Evolutionary conservation across 2,888 invertebrate species (phyloP).

Genomic region (Branchipolynoe longqiensis): DNA sequence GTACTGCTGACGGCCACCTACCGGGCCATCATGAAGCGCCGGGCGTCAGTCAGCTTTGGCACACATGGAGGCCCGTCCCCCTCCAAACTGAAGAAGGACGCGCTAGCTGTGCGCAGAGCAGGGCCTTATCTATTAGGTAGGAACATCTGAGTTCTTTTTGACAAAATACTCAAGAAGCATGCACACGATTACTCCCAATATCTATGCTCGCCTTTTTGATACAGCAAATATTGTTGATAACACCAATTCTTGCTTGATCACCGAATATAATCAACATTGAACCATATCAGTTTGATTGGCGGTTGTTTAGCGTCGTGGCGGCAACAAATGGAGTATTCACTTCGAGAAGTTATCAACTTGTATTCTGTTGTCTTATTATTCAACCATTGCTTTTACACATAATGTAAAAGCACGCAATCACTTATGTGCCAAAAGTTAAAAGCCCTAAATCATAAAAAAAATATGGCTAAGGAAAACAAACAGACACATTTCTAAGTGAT

Average conservation of each 20-base stretch:
- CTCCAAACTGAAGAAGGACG: slow-evolving; percentile 15
- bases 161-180: background rate
- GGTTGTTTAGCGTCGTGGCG: too few relatives aligned
- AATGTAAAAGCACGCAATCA: too few relatives aligned
- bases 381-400: background rate
- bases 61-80: background rate
- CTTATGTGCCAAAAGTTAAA: too few relatives aligned
- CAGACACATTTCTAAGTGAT: too few relatives aligned
- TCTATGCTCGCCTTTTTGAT: background rate
- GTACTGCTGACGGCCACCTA: too few relatives aligned
- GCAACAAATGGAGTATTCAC: background rate
- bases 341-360: background rate
- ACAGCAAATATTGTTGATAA: background rate
- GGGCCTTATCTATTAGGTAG: slow-evolving; percentile 86
- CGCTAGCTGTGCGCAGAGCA: slow-evolving; percentile 82
- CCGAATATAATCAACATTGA: background rate
- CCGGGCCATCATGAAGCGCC: slow-evolving; percentile 35
- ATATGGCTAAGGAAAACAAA: too few relatives aligned
- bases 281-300: background rate
- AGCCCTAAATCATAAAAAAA: too few relatives aligned
- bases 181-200: background rate
- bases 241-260: background rate
- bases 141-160: slow-evolving; percentile 10
- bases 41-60: background rate
- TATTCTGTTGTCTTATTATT: background rate